Conservation (phyloP, 1,140 invertebrate species). For the Euschistus heros region DNA sequence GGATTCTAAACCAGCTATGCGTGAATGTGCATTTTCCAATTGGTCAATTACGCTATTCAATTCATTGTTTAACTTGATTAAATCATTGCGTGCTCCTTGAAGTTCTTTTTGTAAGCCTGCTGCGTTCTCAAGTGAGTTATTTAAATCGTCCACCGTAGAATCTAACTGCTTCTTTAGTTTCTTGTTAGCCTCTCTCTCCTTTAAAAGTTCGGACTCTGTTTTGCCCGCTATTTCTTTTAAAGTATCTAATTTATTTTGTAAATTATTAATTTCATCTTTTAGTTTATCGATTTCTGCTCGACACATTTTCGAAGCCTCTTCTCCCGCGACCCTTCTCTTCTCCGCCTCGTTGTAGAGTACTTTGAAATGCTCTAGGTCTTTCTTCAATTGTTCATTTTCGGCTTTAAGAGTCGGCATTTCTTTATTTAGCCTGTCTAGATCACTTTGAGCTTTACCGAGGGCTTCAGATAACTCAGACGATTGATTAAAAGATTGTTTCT, state of each 20-base stretch:
- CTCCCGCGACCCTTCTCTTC: background rate
- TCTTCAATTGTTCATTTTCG: conserved; percentile 1
- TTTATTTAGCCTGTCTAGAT: background rate
- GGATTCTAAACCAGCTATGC: background rate
- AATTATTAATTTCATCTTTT: conserved; percentile 10
- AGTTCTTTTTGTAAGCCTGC: conserved; percentile 5
- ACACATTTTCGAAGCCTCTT: background rate
- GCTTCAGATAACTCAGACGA: background rate
- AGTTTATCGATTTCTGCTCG: background rate
- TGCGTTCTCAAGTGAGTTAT: background rate
- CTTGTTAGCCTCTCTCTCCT: background rate
- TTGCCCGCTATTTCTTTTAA: background rate
- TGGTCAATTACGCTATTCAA: background rate
- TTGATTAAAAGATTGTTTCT: no score
- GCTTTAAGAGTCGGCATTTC: background rate
- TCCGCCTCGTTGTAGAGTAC: background rate
- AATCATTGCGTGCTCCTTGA: background rate
- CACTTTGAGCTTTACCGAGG: background rate
- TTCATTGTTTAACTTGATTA: background rate
- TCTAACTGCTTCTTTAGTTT: background rate
- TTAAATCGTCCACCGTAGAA: background rate
- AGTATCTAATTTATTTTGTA: conserved; percentile 2
- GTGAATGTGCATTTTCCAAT: conserved; percentile 1
- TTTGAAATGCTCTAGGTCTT: background rate
- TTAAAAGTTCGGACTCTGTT: background rate